Base-by-base conservation (phyloP, 2,888 invertebrate genomes). In the Drosophila mettleri region DNA sequence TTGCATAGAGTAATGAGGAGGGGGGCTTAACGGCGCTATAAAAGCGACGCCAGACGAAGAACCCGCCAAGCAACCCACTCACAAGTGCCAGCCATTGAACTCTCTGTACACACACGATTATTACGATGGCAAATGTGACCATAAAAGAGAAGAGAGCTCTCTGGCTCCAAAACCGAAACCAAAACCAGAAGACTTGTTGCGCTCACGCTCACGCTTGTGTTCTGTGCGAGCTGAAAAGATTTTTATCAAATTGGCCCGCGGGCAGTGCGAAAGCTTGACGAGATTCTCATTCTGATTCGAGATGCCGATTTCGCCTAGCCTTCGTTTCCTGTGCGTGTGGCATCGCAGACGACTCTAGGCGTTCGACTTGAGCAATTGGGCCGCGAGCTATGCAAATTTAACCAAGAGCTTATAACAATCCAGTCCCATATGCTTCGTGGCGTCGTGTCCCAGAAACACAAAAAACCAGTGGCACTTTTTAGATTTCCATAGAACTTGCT, bases 381-480 rank as follows among this genome's bases (percentile, higher is more conserved):
- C 66, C 64, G 48, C n/a, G 33, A 74, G 71, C 83, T 69, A 82
- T 86, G 88, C 83, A 88, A 86, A 83, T 83, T 86, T 80, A 82
- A 81, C 79, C 69, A 39, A 41, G 48, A 59, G 14, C 45, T 43
- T 7, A 60, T 10, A 54, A 36, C 43, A 54, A 65, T 55, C 49
- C 70, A 73, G 53, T 39, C 27, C 54, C 67, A 67, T 49, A 67
- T 62, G 31, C 49, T 18, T 8, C 8, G 8, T n/a, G 10, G 7
- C 3, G 7, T 29, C 33, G 33, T 83, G 82, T 67, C 87, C 88
- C 64, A 85, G 68, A 88, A 88, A 83, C 86, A 85, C 86, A 85
- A 78, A 55, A 78, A 88, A 88, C 88, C 83, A 73, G 82, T 87
- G 83, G 86, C 88, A 82, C 63, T 81, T 18, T 18, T 34, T 31